Evolutionary conservation across 2,888 invertebrate species (phyloP).

Genomic region (Sinodicranocentrus sp.): DNA sequence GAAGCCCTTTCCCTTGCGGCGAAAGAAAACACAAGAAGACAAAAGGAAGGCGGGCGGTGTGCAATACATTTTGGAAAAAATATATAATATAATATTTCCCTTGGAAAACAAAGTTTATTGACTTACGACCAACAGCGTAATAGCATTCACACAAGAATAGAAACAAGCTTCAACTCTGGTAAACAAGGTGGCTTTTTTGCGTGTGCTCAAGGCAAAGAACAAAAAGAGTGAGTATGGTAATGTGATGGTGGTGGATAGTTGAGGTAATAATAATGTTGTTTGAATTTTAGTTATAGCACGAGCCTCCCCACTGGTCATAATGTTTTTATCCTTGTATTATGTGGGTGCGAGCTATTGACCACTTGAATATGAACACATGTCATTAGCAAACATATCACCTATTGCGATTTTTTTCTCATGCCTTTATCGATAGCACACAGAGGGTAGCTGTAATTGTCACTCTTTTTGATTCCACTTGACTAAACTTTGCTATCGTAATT

Average conservation of each 20-base stretch:
- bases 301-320: conserved; percentile 32
- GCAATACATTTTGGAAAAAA: conserved; percentile 41
- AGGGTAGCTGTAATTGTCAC: conserved; percentile 49
- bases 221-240: conserved; percentile 58
- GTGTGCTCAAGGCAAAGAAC: conserved; percentile 7
- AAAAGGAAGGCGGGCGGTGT: conserved; percentile 10
- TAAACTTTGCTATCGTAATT: too few species aligned
- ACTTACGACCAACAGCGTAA: conserved; percentile 46
- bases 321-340: neutral
- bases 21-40: conserved; percentile 26
- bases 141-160: conserved; percentile 27
- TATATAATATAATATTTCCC: conserved; percentile 21
- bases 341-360: too few species aligned
- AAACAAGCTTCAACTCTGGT: conserved; percentile 28
- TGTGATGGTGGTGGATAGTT: conserved; percentile 36
- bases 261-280: conserved; percentile 44
- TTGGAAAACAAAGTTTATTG: conserved; percentile 55
- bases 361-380: conserved; percentile 5
- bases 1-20: conserved; percentile 56
- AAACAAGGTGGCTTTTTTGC: neutral
- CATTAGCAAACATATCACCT: conserved; percentile 7
- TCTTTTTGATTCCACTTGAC: conserved; percentile 42
- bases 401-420: neutral
- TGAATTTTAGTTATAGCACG: conserved; percentile 49
- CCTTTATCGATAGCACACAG: neutral